These are phyloP conservation scores for Gracilinanus agilis DNA, from an alignment of 2,113 vertebrate genomes.

Conservation along the genomic window DNA sequence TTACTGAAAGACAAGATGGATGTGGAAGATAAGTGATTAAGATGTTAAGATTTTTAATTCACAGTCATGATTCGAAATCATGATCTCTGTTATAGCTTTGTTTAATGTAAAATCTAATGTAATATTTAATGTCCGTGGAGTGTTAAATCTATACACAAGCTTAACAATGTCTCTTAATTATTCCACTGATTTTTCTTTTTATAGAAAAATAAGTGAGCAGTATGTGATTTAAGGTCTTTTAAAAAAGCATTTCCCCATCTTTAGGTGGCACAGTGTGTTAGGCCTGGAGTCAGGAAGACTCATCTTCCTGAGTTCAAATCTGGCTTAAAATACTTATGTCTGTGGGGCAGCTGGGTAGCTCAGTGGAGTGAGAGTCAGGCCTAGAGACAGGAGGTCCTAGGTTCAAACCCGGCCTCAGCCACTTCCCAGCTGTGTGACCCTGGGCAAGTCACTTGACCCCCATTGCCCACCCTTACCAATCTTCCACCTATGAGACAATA, in stretches of 20 bases:
- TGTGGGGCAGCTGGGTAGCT: too few relatives aligned
- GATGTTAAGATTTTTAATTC: conserved; percentile 74
- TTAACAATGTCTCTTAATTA: conserved; percentile 63
- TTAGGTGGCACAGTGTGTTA: conserved; percentile 76
- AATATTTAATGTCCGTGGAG: conserved; percentile 73
- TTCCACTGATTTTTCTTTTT: conserved; percentile 80
- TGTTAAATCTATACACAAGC: conserved; percentile 12
- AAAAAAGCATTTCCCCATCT: conserved; percentile 83
- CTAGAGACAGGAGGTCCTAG: too few relatives aligned
- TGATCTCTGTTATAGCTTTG: conserved; percentile 52
- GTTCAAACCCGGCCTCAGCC: too few relatives aligned
- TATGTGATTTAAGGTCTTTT: conserved; percentile 83
- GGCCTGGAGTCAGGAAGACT: conserved; percentile 56
- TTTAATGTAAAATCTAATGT: conserved; percentile 72
- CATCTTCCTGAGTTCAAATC: too few relatives aligned
- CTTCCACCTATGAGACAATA: too few relatives aligned
- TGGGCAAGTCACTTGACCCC: too few relatives aligned
- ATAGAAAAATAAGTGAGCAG: conserved; percentile 80
- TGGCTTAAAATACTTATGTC: too few relatives aligned
- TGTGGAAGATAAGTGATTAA: conserved; percentile 67
- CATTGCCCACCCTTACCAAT: too few relatives aligned
- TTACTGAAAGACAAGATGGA: conserved; percentile 76
- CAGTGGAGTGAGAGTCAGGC: too few relatives aligned
- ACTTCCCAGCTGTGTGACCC: too few relatives aligned
- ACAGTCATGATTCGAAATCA: conserved; percentile 50